Base-by-base conservation (phyloP, 2,797 vertebrate species). In the Premnoplex brunnescens region DNA sequence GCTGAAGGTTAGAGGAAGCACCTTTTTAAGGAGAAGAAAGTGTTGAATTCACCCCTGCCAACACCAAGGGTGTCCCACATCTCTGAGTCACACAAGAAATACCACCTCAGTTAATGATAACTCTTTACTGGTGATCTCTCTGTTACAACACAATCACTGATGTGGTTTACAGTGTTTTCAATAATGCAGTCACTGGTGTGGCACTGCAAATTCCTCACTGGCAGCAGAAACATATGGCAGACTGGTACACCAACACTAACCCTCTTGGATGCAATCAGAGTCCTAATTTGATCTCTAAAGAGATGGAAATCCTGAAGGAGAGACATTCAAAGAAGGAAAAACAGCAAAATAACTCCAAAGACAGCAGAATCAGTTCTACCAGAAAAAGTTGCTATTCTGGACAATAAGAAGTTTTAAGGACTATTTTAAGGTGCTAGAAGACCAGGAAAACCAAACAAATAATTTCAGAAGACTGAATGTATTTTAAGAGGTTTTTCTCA, bases 401-500 rank as follows among this genome's bases (percentile, higher is more conserved):
- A 99, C 71, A 98, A 98, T 93, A 99, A 99, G 77, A 98, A 99
- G 89, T 98, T 99, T 22, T 99, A 99, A 97, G 99, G 99, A 58
- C 97, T 98, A 99, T 93, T 90, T 99, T 97, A 99, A 98, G 97
- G 98, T 99, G 95, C 99, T 99, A 26, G 97, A 99, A 99, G 95
- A 98, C 98, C 97, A 99, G 98, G 97, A 99, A 99, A 98, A 98
- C 98, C 98, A 99, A 99, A 99, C 98, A 98, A 98, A 97, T 97
- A 96, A 69, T 66, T 26, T 93, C 78, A 37, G 22, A 86, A 73
- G 39, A 56, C 24, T 49, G 78, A 97, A 95, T 94, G 88, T 96
- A 34, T 97, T 79, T 68, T 63, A 69, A n/a, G 55, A 78, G 9
- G 56, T 78, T 68, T 26, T 6, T 79, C 62, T 69, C 30, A 30